Evolutionary conservation across 1,140 invertebrate species (phyloP), one percentile per base, ranked within the genome.

Genomic region (Drosophila nannoptera): DNA sequence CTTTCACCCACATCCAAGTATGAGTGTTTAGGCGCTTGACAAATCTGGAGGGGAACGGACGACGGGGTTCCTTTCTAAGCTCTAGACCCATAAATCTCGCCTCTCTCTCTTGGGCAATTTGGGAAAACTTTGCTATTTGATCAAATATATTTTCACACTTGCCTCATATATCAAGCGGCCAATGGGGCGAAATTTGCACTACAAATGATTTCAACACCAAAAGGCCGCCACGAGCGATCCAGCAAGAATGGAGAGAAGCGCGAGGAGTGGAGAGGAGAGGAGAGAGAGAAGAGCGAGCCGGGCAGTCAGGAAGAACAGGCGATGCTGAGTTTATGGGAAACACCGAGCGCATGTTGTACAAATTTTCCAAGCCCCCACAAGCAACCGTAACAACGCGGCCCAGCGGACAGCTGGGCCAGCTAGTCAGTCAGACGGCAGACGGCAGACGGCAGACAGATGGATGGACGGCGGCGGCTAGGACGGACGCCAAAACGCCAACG

Each of bases 131-230:
- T 61, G 78, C 75, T 67, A 77, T 84, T 86, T 81, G 77, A 86
- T 86, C 77, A 86, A 86, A 86, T 86, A 86, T 86, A 86, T 86
- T 87, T 86, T 86, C 81, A 87, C 81, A 86, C 81, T 86, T 86
- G 82, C 82, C 77, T 81, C 81, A 86, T 87, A 86, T 87, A 86
- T 86, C 81, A 86, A 83, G 56, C 42, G 43, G 53, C 36, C 65
- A 73, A 76, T 65, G 65, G 68, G 78, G 78, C 71, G 72, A 87
- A 87, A 86, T 87, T 87, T 87, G 81, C 81, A 87, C 81, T 87
- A 87, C 82, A 87, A 87, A 87, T 87, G 82, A 82, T 87, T 87
- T 87, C 83, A 87, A 87, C 82, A 87, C 83, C 83, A 77, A 76
- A 73, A 76, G 74, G 74, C 77, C 81, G 81, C 73, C 82, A 73